Base-by-base conservation (phyloP, 2,797 vertebrate genomes). In the Takifugu ocellatus region DNA sequence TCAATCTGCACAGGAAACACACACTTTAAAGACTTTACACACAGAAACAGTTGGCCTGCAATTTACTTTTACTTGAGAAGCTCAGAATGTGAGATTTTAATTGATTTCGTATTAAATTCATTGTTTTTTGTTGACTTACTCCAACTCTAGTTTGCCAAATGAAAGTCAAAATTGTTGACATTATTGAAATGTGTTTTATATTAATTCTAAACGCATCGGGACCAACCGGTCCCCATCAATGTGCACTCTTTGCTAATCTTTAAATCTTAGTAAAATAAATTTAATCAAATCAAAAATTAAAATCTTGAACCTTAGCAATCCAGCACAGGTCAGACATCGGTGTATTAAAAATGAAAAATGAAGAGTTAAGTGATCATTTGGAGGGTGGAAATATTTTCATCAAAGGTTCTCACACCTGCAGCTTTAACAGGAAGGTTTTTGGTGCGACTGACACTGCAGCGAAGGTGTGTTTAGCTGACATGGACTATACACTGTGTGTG, bases 1-100 rank as follows among this genome's bases (percentile, higher is more conserved):
- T 74, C 72, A 63, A 47, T 49, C 59, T 59, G 64, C 70, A 21
- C 61, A 65, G 57, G 53, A 79, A 68, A 64, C 55, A 63, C 69
- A 72, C 74, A 62, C 51, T 75, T 65, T 64, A 61, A 59, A 70
- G 60, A 69, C 66, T 58, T 56, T 26, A 53, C 36, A 69, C 33
- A 1, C 17, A n/a, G 4, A 26, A 43, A 52, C 25, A 27, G 54
- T 51, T 17, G 16, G 14, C 46, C 56, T 49, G 54, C 50, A 4
- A 2, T 77, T 65, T 36, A 56, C 60, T 59, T 17, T 39, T 26
- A 54, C 5, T 48, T 26, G 26, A 33, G 49, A 61, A 64, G 3
- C 49, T 26, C 29, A 27, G 42, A 61, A 63, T 17, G 29, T 16
- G 29, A 33, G 45, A 53, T 55, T 63, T 61, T 16, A 50, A 67